Evolutionary conservation across 1,140 invertebrate genomes (phyloP).

Genomic region (Cylas formicarius): DNA sequence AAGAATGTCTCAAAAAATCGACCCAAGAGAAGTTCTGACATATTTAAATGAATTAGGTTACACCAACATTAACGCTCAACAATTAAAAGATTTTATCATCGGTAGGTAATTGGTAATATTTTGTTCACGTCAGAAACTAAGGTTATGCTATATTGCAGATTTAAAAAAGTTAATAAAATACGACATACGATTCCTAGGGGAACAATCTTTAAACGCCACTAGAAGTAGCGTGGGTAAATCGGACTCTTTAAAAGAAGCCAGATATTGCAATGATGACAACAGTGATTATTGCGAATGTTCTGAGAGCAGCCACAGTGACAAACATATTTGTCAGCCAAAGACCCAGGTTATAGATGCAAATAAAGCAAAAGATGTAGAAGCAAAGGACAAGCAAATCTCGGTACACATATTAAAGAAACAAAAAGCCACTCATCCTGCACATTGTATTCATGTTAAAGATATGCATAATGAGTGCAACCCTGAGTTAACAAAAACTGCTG

Average conservation of each 20-base stretch:
- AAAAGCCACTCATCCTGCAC: slow-evolving; percentile 10
- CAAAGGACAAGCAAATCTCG: slow-evolving; percentile 12
- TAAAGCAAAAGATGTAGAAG: slow-evolving; percentile 3
- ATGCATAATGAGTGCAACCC: slow-evolving; percentile 6
- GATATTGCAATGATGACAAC: background rate
- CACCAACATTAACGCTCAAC: slow-evolving; percentile 44
- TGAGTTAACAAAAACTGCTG: slow-evolving; percentile 7
- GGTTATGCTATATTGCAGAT: slow-evolving; percentile 42
- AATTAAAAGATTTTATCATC: slow-evolving; percentile 48
- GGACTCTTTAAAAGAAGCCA: no score
- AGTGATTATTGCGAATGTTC: slow-evolving; percentile 11
- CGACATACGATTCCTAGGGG: slow-evolving; percentile 31
- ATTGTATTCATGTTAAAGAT: slow-evolving; percentile 19
- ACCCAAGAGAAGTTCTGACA: slow-evolving; percentile 44
- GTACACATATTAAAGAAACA: slow-evolving; percentile 20
- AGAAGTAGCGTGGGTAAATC: no score
- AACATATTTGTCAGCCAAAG: slow-evolving; percentile 2
- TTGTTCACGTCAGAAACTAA: background rate
- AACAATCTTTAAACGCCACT: background rate
- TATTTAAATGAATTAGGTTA: slow-evolving; percentile 48
- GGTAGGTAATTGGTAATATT: slow-evolving; percentile 30
- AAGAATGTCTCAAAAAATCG: slow-evolving; percentile 36
- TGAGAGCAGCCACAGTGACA: slow-evolving; percentile 13
- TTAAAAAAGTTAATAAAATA: slow-evolving; percentile 52
- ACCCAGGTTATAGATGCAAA: slow-evolving; percentile 6